A percentile compares a stretch with the other conserved stretches of the same genome.
These are phyloP conservation scores for Meriones psammophilus DNA, from an alignment of 2,797 vertebrate genomes.

Conservation along the genomic window DNA sequence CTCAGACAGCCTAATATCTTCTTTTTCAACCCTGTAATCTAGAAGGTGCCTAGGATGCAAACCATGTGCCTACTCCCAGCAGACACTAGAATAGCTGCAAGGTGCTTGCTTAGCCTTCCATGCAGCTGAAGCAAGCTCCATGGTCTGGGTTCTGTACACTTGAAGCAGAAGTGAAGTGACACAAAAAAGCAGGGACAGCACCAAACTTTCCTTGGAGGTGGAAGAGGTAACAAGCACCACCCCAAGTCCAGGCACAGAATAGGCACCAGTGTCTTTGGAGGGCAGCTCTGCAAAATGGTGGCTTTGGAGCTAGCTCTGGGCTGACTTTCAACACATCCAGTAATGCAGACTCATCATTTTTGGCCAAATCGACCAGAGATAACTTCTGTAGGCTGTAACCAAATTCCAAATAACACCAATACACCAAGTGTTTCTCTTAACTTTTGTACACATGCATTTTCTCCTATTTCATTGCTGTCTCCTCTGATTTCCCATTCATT, in stretches of 20 bases:
- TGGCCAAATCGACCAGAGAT: background rate
- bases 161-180: conserved; percentile 42
- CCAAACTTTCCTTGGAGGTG: background rate
- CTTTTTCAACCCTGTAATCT: background rate
- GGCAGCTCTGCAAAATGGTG: background rate
- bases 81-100: background rate
- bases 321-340: background rate
- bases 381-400: conserved; percentile 31
- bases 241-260: background rate
- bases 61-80: background rate
- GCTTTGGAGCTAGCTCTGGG: background rate
- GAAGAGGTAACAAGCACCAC: background rate
- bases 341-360: background rate
- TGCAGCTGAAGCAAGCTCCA: background rate
- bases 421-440: background rate
- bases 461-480: background rate
- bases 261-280: background rate
- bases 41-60: background rate
- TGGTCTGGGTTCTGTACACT: background rate
- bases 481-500: background rate
- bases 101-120: background rate
- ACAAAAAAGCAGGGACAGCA: background rate
- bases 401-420: conserved; percentile 24
- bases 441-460: background rate
- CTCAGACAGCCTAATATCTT: background rate